Evolutionary conservation across 2,797 vertebrate species (phyloP).

Genomic region (Cossypha caffra): DNA sequence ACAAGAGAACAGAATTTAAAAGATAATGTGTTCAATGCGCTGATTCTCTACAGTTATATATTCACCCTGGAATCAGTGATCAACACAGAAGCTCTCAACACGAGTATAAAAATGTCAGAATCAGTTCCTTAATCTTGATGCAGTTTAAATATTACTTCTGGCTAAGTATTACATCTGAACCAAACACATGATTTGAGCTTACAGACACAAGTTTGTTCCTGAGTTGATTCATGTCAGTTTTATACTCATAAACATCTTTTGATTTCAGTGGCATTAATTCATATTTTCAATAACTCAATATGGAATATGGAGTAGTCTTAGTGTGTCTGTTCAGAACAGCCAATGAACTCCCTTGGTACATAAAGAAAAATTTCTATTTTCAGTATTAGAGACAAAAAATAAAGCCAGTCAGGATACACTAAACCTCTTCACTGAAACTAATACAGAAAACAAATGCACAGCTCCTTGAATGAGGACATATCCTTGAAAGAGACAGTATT

Average conservation of each 20-base stretch:
- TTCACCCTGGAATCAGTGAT: conserved; percentile 27
- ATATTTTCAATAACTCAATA: conserved; percentile 16
- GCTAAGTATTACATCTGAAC: conserved; percentile 36
- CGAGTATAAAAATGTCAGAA: conserved; percentile 39
- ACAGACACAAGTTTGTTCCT: conserved; percentile 15
- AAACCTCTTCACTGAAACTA: not conserved
- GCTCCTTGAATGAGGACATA: not conserved
- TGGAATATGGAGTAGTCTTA: not conserved
- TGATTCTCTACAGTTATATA: not conserved
- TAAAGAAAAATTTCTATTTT: not conserved
- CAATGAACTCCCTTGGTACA: not conserved
- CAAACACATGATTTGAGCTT: conserved; percentile 30
- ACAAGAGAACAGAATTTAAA: not conserved
- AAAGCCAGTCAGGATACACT: not conserved
- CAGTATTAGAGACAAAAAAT: not conserved
- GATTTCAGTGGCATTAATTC: conserved; percentile 8
- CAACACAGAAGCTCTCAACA: not conserved
- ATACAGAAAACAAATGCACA: not conserved
- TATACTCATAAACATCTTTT: conserved; percentile 12
- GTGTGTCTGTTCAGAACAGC: not conserved
- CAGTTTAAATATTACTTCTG: conserved; percentile 62
- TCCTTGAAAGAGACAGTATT: not conserved
- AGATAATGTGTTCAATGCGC: not conserved
- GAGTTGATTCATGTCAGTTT: conserved; percentile 38
- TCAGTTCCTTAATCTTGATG: conserved; percentile 10